phyloP scores from a whole-genome alignment of 2,797 vertebrate genomes.

The Paramormyrops hopkinsi region DNA sequence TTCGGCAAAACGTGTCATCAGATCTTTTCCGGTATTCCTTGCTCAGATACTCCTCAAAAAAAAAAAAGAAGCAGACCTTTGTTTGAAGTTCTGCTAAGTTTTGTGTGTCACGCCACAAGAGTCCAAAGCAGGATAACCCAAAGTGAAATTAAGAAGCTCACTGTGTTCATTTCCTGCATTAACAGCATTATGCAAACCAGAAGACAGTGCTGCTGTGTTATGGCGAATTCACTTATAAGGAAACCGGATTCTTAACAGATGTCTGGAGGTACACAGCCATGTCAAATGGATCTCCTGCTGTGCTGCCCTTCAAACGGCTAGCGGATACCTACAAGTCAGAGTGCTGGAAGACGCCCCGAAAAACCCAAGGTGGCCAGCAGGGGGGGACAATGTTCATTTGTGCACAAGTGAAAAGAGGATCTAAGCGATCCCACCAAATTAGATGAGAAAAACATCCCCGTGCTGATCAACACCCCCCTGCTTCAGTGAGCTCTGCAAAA shows the following conservation, averaged over 20 bases:
- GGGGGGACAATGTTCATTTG: not conserved
- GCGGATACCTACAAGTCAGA: not conserved
- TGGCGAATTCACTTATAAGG: not conserved
- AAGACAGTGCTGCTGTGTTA: not conserved
- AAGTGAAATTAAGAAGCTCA: not conserved
- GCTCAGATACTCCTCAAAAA: not conserved
- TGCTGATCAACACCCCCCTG: not conserved
- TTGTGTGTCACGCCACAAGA: not conserved
- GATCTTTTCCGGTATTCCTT: not conserved
- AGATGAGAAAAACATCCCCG: not conserved
- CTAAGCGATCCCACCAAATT: not conserved
- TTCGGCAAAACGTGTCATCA: not conserved
- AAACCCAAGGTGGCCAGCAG: not conserved
- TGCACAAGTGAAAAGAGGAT: not conserved
- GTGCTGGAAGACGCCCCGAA: not conserved
- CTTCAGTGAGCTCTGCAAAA: slow-evolving; percentile 4
- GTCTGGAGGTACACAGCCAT: slow-evolving; percentile 23
- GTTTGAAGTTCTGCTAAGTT: not conserved
- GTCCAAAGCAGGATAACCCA: not conserved
- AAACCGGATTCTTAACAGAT: slow-evolving; percentile 39
- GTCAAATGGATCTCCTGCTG: not conserved
- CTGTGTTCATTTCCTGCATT: not conserved
- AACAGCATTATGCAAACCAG: not conserved
- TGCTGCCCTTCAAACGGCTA: not conserved
- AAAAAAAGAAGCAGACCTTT: not conserved